phyloP scores from a whole-genome alignment of 1,140 invertebrate species.

The Ceratitis capitata region DNA sequence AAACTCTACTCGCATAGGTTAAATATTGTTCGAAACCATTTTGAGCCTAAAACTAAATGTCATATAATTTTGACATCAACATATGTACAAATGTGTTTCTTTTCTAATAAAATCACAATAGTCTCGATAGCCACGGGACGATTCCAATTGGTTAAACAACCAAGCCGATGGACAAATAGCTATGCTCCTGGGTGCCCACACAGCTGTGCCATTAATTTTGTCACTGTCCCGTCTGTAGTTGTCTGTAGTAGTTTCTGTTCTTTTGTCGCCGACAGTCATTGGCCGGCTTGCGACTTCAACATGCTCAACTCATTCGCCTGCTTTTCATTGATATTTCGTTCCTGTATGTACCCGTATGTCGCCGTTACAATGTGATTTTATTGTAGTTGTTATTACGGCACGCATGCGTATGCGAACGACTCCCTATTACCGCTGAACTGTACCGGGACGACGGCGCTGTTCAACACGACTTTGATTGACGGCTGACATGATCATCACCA shows the following conservation, averaged over 20 bases:
- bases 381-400: neutral
- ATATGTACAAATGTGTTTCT: too few species aligned
- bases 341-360: neutral
- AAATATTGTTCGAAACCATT: too few species aligned
- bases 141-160: too few species aligned
- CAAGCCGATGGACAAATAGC: neutral
- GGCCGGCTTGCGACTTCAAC: neutral
- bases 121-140: too few species aligned
- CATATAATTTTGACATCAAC: too few species aligned
- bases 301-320: neutral
- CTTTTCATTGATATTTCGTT: constrained; percentile 9
- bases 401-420: neutral
- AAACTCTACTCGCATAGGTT: too few species aligned
- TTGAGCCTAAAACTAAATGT: too few species aligned
- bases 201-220: constrained; percentile 30
- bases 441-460: neutral
- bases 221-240: neutral
- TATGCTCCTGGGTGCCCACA: neutral
- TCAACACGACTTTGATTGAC: constrained; percentile 16
- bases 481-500: constrained; percentile 34
- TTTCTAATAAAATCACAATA: too few species aligned
- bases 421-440: neutral
- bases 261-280: neutral
- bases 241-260: too few species aligned
- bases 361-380: neutral